Evolutionary conservation across 2,797 vertebrate species (phyloP).

Genomic region (Pelodytes ibericus): DNA sequence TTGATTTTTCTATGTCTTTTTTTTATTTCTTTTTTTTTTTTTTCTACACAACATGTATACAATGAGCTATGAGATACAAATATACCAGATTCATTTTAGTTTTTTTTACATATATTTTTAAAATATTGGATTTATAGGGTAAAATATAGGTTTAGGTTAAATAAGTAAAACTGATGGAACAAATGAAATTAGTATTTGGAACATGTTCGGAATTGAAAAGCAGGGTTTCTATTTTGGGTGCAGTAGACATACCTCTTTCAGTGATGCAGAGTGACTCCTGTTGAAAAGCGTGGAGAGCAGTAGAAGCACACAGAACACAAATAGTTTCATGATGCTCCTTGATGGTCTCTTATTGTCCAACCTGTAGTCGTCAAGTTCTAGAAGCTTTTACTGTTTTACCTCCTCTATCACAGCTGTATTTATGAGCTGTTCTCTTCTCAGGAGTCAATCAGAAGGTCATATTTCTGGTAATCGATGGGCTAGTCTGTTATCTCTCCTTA

Average conservation of each 20-base stretch:
- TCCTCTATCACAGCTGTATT: constrained; percentile 11
- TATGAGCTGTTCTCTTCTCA: constrained; percentile 7
- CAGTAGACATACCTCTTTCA: constrained; percentile 11
- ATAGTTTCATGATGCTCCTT: constrained; percentile 9
- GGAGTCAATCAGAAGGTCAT: constrained; percentile 30
- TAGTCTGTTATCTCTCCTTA: neutral
- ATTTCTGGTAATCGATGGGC: constrained; percentile 26
- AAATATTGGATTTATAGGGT: too few relatives aligned
- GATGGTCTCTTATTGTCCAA: neutral
- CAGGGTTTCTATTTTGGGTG: too few relatives aligned
- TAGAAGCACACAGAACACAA: constrained; percentile 1
- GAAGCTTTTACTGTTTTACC: neutral
- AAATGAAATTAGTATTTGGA: too few relatives aligned
- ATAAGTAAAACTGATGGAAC: too few relatives aligned
- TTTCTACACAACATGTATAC: too few relatives aligned
- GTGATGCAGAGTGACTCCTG: neutral
- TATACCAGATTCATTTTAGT: too few relatives aligned
- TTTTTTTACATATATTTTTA: too few relatives aligned
- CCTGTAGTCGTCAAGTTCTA: neutral
- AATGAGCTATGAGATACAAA: too few relatives aligned
- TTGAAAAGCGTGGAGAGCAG: neutral
- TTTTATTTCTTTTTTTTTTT: too few relatives aligned
- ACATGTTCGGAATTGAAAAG: too few relatives aligned
- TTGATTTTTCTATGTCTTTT: too few relatives aligned
- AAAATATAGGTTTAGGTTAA: too few relatives aligned